A percentile compares a stretch with the other conserved stretches of the same genome.
Conservation (phyloP, 2,888 invertebrate genomes). For the Aphodius granarius region DNA sequence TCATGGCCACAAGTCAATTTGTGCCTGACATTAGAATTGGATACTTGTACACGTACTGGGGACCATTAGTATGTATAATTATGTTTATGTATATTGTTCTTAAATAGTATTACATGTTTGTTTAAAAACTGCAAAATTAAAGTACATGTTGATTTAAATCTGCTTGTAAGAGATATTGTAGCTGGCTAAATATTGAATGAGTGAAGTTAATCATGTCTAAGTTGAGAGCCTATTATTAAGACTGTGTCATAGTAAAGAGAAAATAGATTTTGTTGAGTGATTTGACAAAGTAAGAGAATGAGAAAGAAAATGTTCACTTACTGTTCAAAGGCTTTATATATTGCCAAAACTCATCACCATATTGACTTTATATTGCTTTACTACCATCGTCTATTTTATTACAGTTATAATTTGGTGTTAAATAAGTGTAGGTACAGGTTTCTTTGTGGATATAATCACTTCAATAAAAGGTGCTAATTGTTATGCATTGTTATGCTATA, state of each 20-base stretch:
- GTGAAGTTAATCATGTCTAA: neutral
- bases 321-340: too few relatives aligned
- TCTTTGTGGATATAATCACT: too few relatives aligned
- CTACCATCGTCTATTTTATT: too few relatives aligned
- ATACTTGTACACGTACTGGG: constrained; percentile 99
- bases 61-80: constrained; percentile 71
- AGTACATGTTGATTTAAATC: neutral
- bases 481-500: too few relatives aligned
- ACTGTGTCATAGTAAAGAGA: neutral
- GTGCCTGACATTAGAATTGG: constrained; percentile 96
- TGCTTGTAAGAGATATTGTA: neutral
- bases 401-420: too few relatives aligned
- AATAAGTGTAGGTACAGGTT: too few relatives aligned
- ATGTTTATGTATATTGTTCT: neutral
- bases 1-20: constrained; percentile 98
- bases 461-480: too few relatives aligned
- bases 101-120: neutral
- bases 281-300: neutral
- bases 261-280: neutral
- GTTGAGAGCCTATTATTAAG: neutral
- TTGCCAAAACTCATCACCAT: too few relatives aligned
- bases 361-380: too few relatives aligned
- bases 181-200: neutral
- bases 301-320: neutral
- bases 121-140: neutral